Percentiles rank a stretch among this genome's conserved stretches.
Evolutionary conservation across 2,113 vertebrate species (phyloP).

Genomic region (Blennius ocellaris): DNA sequence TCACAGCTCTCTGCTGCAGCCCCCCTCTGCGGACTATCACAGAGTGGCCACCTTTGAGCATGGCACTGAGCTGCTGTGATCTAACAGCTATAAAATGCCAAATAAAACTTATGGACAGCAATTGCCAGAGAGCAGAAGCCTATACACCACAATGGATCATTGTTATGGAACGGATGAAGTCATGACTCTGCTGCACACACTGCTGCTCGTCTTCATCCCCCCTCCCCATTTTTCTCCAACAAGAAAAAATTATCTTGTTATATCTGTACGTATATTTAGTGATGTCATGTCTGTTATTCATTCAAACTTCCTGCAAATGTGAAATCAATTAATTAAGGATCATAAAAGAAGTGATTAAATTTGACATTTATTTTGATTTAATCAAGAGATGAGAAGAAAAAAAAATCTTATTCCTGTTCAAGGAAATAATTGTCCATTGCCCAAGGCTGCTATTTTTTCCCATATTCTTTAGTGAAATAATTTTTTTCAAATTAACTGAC

Average conservation of each 20-base stretch:
- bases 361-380: not conserved
- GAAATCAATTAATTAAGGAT: not conserved
- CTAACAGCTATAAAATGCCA: conserved; percentile 86
- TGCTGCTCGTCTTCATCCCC: conserved; percentile 63
- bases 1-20: conserved; percentile 28
- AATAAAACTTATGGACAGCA: conserved; percentile 83
- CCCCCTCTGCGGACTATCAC: conserved; percentile 57
- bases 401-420: no score
- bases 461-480: no score
- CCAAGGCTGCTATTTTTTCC: no score
- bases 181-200: conserved; percentile 61
- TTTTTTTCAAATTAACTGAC: no score
- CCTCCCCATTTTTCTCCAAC: conserved; percentile 37
- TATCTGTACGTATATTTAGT: conserved; percentile 70
- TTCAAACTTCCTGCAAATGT: conserved; percentile 17
- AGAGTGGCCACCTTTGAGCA: conserved; percentile 75
- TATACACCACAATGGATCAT: conserved; percentile 82
- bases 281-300: conserved; percentile 74
- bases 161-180: conserved; percentile 85
- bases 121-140: conserved; percentile 78
- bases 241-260: conserved; percentile 63
- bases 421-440: no score
- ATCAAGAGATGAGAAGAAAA: no score
- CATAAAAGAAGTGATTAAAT: not conserved
- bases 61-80: conserved; percentile 81